Base-by-base conservation (phyloP, 2,888 invertebrate genomes). In the Clivina fossor region DNA sequence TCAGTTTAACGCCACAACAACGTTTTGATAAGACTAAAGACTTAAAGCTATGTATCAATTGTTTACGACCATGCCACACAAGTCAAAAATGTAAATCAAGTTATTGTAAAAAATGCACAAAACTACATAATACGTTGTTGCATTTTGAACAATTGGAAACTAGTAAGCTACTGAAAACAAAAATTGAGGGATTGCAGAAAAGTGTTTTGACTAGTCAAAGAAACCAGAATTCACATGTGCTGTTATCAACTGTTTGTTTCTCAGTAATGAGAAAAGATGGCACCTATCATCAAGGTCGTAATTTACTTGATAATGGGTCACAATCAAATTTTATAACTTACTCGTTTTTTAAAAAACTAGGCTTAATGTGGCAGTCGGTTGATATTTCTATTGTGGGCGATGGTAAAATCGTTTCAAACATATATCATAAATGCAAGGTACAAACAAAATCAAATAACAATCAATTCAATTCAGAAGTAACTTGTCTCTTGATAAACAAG, bases 21-120 rank as follows among this genome's bases (percentile, higher is more conserved):
- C 47, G 49, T 9, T 5, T 48, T 2, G 51, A 48, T n/a, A 22
- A 19, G 11, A 15, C 22, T 9, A 53, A 13, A 49, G 7, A 18
- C 22, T 11, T 9, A 37, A 37, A 37, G 11, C 13, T 37, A 37
- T 37, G 37, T 37, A 8, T 37, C 8, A 37, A 37, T 13, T 37
- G 37, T 11, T 11, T 37, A 7, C 15, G 37, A 7, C 7, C 7
- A 37, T 7, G 13, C 11, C 37, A 37, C 15, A 37, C 8, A 8
- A 7, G 7, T 7, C 7, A 37, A 9, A 37, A 11, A 13, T 37
- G 37, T 11, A 37, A 9, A 11, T 9, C 13, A 8, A 18, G 48
- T 47, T 18, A 15, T 13, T 50, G 48, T 18, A 50, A 46, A 18
- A 51, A 50, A 53, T 50, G 51, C 24, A n/a, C 47, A n/a, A 11